A percentile compares a stretch with the other conserved stretches of the same genome.
Evolutionary conservation across 64 coral and sea anemone species (phyloP).

Genomic region (Anthopleura sola): DNA sequence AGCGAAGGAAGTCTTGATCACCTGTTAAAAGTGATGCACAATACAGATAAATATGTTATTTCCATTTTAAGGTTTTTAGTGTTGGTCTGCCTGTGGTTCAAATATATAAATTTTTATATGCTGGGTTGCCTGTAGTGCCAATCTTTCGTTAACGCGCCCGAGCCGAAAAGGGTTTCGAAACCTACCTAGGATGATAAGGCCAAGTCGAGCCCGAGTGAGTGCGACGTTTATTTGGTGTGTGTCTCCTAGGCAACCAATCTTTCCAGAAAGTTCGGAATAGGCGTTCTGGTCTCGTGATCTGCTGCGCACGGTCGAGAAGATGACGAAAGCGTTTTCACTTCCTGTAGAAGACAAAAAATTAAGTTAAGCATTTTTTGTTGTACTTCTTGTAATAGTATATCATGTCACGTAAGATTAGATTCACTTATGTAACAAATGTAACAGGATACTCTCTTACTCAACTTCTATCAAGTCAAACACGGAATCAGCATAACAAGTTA

Average conservation of each 20-base stretch:
- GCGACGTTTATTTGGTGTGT: slow-evolving; percentile 76
- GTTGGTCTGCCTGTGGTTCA: too few relatives aligned
- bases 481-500: too few relatives aligned
- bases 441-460: too few relatives aligned
- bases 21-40: neutral
- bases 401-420: too few relatives aligned
- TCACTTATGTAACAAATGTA: too few relatives aligned
- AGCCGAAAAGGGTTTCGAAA: neutral
- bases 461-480: too few relatives aligned
- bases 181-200: slow-evolving; percentile 78
- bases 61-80: neutral
- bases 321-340: slow-evolving; percentile 56
- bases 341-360: neutral
- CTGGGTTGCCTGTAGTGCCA: neutral
- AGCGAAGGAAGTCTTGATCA: neutral
- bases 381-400: too few relatives aligned
- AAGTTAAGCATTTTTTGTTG: neutral
- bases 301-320: slow-evolving; percentile 77
- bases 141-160: neutral
- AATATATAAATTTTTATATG: neutral
- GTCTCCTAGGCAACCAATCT: slow-evolving; percentile 73
- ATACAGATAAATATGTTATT: too few relatives aligned
- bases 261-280: slow-evolving; percentile 1
- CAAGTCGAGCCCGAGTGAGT: slow-evolving; percentile 71
- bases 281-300: slow-evolving; percentile 32